Evolutionary conservation across 2,888 invertebrate genomes (phyloP), one percentile per base, ranked within the genome.

Genomic region (Hoplodrina ambigua): DNA sequence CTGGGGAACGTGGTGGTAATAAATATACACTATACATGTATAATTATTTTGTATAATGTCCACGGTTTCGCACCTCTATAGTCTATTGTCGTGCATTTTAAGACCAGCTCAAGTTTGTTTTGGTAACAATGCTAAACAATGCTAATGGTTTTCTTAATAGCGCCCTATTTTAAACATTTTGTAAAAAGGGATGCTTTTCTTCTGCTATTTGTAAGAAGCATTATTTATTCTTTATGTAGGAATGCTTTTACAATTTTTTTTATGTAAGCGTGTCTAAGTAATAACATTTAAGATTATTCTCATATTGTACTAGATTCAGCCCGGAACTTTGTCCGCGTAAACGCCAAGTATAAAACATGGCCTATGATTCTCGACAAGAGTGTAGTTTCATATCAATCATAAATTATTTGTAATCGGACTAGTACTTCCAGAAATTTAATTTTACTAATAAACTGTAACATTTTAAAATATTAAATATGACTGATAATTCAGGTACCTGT

Each of bases 1-100:
- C 86, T 85, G 84, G 37, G 89, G 86, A 84, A 91, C 93, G 93
- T 93, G 93, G 94, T 89, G 87, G 86, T 93, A 93, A 93, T 93
- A 90, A 88, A 89, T 87, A 86, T 76, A 74, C 65, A 67, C 73
- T 64, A 57, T 73, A 66, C 72, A 78, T 13, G 2, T 70, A 69
- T 60, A 66, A 57, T 58, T 37, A 54, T 55, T 49, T 57, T 78
- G 72, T 78, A 79, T 80, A 81, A 74, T 79, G 73, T 60, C 79
- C 80, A 81, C 78, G 84, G 85, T 85, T 82, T 86, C 82, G 73
- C 85, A 87, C 87, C 87, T 87, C 85, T 83, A 79, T 84, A 86
- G 86, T 86, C 84, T 82, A 83, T 87, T 87, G 86, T 87, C 84
- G 84, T 86, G 86, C 88, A 88, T 88, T 90, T 86, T 88, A 87